Evolutionary conservation across 2,797 vertebrate species (phyloP).

Genomic region (Chaetodon trifasciatus): DNA sequence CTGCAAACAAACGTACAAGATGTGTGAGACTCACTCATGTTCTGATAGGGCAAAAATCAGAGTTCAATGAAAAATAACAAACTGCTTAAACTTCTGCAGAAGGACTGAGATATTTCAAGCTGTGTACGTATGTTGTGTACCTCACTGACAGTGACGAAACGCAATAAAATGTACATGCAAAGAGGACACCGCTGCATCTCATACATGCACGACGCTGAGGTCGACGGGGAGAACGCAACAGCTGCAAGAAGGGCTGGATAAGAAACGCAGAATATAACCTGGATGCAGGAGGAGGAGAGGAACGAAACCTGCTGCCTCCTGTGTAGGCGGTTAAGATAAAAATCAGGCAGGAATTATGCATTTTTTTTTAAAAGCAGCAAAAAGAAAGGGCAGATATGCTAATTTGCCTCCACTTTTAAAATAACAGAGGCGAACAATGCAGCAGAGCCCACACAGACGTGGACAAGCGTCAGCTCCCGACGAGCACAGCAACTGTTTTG

Average conservation of each 20-base stretch:
- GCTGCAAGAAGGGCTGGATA: background rate
- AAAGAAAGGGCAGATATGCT: slow-evolving; percentile 48
- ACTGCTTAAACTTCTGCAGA: background rate
- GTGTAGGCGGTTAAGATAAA: slow-evolving; percentile 49
- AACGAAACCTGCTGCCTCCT: slow-evolving; percentile 31
- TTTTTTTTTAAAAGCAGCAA: slow-evolving; percentile 38
- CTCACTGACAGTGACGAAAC: background rate
- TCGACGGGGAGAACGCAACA: background rate
- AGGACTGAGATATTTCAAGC: background rate
- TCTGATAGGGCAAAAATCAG: too few species aligned
- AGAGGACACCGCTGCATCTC: background rate
- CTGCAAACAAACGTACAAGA: too few species aligned
- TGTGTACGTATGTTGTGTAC: background rate
- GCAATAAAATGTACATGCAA: background rate
- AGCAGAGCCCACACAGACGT: slow-evolving; percentile 15
- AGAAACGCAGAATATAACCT: slow-evolving; percentile 9
- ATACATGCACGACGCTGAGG: background rate
- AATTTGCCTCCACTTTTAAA: slow-evolving; percentile 43
- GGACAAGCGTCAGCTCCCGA: background rate
- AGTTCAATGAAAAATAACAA: too few species aligned
- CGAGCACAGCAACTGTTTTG: background rate
- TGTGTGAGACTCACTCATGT: too few species aligned
- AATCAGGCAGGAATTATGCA: slow-evolving; percentile 46
- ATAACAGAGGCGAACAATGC: slow-evolving; percentile 18
- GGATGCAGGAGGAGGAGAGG: background rate